Base-by-base conservation (phyloP, 2,113 vertebrate species). In the Nansenia antarctica region DNA sequence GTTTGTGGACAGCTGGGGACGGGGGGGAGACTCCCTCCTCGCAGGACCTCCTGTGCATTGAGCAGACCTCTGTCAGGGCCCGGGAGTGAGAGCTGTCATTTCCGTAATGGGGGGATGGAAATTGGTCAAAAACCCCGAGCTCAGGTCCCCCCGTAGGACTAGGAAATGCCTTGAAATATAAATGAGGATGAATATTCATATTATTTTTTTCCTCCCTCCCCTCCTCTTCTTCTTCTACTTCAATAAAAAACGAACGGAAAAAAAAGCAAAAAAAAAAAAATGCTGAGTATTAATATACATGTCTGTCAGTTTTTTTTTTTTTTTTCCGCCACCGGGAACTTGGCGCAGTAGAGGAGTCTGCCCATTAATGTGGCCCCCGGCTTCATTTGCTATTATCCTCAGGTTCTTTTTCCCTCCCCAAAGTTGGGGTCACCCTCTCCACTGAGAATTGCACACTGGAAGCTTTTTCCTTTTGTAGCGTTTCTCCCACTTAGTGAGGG, bases 141-240 rank as follows among this genome's bases (percentile, higher is more conserved):
- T 67, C 87, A 82, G 87, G n/a, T n/a, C n/a, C 90, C 93, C 96
- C 94, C 93, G 87, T 86, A 93, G 95, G 95, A 96, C 88, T 92
- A n/a, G 93, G 93, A 94, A 90, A 94, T 94, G 93, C 93, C 95
- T 95, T 98, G 94, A 98, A 98, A 98, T 97, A 98, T 96, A 96
- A 98, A 98, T 98, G 96, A 98, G 93, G 94, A 98, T 98, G 97
- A 98, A 98, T 98, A 98, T 99, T 99, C 97, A 98, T 98, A 97
- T 96, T 96, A 95, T 93, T 92, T 92, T 90, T 57, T 9, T 61
- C 29, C 29, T 31, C n/a, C n/a, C 29, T 58, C 18, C 22, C 61
- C 80, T 65, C n/a, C n/a, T n/a, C n/a, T n/a, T n/a, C n/a, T n/a
- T n/a, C n/a, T n/a, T n/a, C n/a, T n/a, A 79, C 81, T 85, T 84